A percentile compares a stretch with the other conserved stretches of the same genome.
These are phyloP conservation scores for Sebastes umbrosus DNA, from an alignment of 2,797 vertebrate species.

Conservation along the genomic window DNA sequence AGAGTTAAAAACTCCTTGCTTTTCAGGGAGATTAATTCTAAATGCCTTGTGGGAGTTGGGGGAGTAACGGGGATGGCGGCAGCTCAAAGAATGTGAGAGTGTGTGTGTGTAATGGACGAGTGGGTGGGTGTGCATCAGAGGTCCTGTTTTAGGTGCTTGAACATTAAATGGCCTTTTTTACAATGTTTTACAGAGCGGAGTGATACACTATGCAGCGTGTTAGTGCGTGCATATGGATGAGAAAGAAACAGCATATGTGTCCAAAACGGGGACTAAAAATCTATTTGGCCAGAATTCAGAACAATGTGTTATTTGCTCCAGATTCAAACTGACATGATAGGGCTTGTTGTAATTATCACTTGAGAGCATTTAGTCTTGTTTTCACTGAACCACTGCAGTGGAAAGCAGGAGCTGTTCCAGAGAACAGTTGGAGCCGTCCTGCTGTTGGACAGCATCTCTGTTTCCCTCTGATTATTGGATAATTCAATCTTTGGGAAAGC, in stretches of 20 bases:
- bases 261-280: slow-evolving; percentile 49
- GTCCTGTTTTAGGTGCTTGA: slow-evolving; percentile 52
- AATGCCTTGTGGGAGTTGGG: slow-evolving; percentile 76
- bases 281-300: slow-evolving; percentile 60
- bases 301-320: slow-evolving; percentile 68
- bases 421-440: slow-evolving; percentile 75
- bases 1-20: slow-evolving; percentile 75
- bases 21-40: slow-evolving; percentile 77
- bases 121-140: slow-evolving; percentile 47
- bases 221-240: neutral
- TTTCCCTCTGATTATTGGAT: slow-evolving; percentile 76
- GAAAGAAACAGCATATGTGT: neutral
- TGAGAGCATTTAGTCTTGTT: slow-evolving; percentile 78
- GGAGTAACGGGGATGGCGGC: slow-evolving; percentile 73
- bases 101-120: slow-evolving; percentile 34
- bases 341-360: slow-evolving; percentile 79
- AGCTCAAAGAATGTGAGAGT: slow-evolving; percentile 70
- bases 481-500: slow-evolving; percentile 72
- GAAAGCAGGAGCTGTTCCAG: slow-evolving; percentile 79
- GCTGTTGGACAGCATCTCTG: slow-evolving; percentile 69
- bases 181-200: slow-evolving; percentile 39
- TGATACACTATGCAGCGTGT: neutral
- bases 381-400: slow-evolving; percentile 77
- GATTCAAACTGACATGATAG: slow-evolving; percentile 76
- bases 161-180: slow-evolving; percentile 50